A percentile compares a stretch with the other conserved stretches of the same genome.
Evolutionary conservation across 2,113 vertebrate species (phyloP).

Genomic region (Rattus rattus): DNA sequence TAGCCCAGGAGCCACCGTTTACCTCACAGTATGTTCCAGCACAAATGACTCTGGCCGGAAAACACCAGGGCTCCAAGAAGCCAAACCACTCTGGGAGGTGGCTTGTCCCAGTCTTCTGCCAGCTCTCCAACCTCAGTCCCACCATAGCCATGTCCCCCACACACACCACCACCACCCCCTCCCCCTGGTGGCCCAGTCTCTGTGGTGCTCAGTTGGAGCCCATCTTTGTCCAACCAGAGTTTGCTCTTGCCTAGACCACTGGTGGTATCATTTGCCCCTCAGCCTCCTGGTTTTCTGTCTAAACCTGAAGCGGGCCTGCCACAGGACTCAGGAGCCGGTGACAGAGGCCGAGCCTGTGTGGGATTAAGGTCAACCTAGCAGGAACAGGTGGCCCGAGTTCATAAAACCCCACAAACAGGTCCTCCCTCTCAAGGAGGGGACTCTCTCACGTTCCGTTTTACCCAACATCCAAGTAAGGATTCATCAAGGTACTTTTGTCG

Average conservation of each 20-base stretch:
- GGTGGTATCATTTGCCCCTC: background rate
- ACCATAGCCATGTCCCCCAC: background rate
- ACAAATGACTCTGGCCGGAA: too few relatives aligned
- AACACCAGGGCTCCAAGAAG: background rate
- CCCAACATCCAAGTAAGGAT: background rate
- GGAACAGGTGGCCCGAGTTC: background rate
- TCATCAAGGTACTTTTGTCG: background rate
- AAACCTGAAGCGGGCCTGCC: background rate
- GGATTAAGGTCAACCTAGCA: background rate
- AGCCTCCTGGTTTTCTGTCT: background rate
- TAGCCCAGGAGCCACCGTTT: background rate
- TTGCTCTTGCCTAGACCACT: background rate
- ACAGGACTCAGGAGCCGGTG: background rate
- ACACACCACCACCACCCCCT: background rate
- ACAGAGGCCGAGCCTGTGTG: background rate
- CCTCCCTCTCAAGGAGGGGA: background rate
- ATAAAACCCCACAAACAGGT: background rate
- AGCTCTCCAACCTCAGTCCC: background rate
- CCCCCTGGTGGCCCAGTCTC: background rate
- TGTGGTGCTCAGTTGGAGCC: background rate
- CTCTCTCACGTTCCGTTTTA: background rate
- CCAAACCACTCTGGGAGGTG: accelerated
- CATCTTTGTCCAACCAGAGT: background rate
- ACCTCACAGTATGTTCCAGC: background rate
- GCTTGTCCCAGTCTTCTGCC: background rate